Conservation (phyloP, 2,113 vertebrate genomes). For the Oplegnathus fasciatus region DNA sequence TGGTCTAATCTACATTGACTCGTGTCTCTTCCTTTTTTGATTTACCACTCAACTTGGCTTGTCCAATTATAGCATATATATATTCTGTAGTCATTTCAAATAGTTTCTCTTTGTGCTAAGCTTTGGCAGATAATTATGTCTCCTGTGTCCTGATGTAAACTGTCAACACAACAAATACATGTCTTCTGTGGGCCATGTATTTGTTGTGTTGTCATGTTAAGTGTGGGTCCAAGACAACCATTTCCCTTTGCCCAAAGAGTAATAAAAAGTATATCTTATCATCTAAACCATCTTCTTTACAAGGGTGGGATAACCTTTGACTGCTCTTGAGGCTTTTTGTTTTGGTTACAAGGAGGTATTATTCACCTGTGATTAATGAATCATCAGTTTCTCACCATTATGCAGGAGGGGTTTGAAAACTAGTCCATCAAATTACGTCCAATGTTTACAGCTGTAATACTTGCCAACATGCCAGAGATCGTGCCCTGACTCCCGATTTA, state of each 20-base stretch:
- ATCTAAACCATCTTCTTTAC: not conserved
- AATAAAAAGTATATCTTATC: conserved; percentile 7
- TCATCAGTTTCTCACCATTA: conserved; percentile 2
- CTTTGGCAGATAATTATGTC: conserved; percentile 52
- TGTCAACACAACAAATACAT: conserved; percentile 34
- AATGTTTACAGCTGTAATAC: conserved; percentile 19
- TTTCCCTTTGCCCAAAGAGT: not conserved
- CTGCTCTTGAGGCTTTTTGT: not conserved
- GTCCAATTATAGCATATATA: conserved; percentile 1
- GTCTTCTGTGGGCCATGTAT: conserved; percentile 26
- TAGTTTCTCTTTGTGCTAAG: conserved; percentile 10
- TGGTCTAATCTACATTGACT: conserved; percentile 7
- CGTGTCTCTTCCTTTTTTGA: conserved; percentile 35
- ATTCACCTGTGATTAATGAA: not conserved
- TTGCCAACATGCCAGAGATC: conserved; percentile 1
- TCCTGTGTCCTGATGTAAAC: conserved; percentile 41
- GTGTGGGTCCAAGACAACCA: not conserved
- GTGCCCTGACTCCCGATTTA: conserved; percentile 8
- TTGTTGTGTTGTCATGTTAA: conserved; percentile 19
- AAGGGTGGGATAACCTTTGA: not conserved
- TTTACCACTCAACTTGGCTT: not conserved
- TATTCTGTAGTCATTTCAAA: conserved; percentile 14
- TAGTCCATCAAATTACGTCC: conserved; percentile 3
- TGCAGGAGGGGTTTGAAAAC: not conserved
- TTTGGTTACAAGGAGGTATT: not conserved